phyloP scores from a whole-genome alignment of 2,113 vertebrate species.

The Bufo bufo region DNA sequence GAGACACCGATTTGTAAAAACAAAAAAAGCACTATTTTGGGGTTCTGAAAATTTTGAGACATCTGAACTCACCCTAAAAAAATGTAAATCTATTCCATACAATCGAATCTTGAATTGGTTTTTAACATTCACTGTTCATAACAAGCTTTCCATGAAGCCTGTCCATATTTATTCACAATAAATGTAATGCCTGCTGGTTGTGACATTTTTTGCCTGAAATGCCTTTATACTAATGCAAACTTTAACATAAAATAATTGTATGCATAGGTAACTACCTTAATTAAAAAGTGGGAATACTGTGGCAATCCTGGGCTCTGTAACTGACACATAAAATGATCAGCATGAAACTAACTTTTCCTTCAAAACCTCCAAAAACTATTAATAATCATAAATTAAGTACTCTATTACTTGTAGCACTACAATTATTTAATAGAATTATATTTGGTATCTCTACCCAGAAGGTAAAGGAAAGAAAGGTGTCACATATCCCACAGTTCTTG shows the following conservation, averaged over 20 bases:
- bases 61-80: too few relatives aligned
- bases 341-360: not conserved
- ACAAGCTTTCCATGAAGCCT: not conserved
- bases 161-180: not conserved
- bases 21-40: too few relatives aligned
- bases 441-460: constrained; percentile 72
- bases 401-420: not conserved
- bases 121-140: not conserved
- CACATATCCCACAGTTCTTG: constrained; percentile 86
- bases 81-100: not conserved
- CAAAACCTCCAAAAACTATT: not conserved
- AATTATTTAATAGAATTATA: constrained; percentile 37
- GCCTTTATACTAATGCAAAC: not conserved
- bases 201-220: not conserved
- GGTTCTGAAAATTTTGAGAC: too few relatives aligned
- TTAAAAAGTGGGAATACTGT: not conserved
- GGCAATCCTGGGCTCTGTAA: not conserved
- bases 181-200: not conserved
- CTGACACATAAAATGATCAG: not conserved
- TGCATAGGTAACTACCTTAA: not conserved
- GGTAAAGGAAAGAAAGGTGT: constrained; percentile 91
- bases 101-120: not conserved
- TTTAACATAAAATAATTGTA: not conserved
- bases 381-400: not conserved
- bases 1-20: too few relatives aligned